Evolutionary conservation across 2,113 vertebrate genomes (phyloP), one percentile per base, ranked within the genome.

Genomic region (Spheniscus mendiculus): DNA sequence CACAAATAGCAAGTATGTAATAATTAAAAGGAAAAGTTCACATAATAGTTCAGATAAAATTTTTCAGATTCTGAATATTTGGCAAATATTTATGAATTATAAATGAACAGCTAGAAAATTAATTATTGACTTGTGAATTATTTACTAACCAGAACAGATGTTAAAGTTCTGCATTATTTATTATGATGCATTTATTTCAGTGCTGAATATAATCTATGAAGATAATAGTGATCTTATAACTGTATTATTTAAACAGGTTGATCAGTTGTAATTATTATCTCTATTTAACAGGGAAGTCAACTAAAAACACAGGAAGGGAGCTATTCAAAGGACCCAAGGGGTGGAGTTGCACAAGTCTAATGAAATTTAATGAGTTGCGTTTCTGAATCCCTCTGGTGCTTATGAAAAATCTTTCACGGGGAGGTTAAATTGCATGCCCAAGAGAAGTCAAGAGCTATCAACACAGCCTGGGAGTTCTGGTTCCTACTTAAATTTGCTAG

Each of bases 111-210:
- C 87, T 77, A 96, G 96, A 93, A 96, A 96, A 96, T 96, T 96
- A 97, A 96, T 97, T 97, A 97, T 97, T 96, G 89, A 95, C 93
- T 96, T 94, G 93, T 97, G 89, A 97, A 96, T 97, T 92, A 96
- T 97, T 97, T 95, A 97, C 91, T 85, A 93, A 86, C 78, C 81
- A 70, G 95, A 96, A 95, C 95, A 97, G 92, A 95, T 95, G 94
- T 96, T 97, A 96, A 95, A 95, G 89, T 90, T 94, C 82, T 97
- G 85, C 95, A 96, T 97, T 91, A 94, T 97, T 97, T 96, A 97
- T 97, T 90, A 80, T 83, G 90, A 94, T 91, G 82, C 92, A 53
- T 97, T 95, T 95, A 88, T 94, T 96, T 97, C 82, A 91, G 84
- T 95, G 71, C 90, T 86, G 82, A 93, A 74, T 95, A 77, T 88